These are phyloP conservation scores for Hipposideros larvatus DNA, from an alignment of 2,797 vertebrate genomes.

Conservation along the genomic window DNA sequence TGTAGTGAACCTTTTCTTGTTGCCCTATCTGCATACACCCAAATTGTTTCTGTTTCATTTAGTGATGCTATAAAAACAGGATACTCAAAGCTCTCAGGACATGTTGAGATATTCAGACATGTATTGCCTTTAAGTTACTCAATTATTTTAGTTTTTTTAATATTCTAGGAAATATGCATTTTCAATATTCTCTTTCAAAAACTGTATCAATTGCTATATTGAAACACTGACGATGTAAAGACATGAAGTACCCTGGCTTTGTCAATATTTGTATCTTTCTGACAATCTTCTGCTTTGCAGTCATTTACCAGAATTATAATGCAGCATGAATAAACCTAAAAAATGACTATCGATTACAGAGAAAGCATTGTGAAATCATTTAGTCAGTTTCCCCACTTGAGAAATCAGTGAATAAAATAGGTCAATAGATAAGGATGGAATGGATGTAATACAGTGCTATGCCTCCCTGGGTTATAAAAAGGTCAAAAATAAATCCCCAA, in stretches of 20 bases:
- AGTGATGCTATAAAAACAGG: conserved; percentile 62
- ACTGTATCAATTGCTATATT: conserved; percentile 68
- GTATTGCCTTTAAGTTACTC: conserved; percentile 71
- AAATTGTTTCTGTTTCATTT: conserved; percentile 74
- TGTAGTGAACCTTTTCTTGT: conserved; percentile 73
- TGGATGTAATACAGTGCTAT: conserved; percentile 65
- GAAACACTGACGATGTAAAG: conserved; percentile 80
- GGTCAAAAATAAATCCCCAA: conserved; percentile 72
- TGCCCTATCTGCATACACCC: conserved; percentile 51
- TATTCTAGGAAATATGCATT: conserved; percentile 55
- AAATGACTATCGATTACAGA: conserved; percentile 86
- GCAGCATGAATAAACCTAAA: conserved; percentile 86
- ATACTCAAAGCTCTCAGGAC: conserved; percentile 64
- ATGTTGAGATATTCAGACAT: conserved; percentile 65
- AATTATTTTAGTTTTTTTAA: conserved; percentile 71
- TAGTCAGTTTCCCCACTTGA: conserved; percentile 85
- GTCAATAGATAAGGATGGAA: conserved; percentile 82
- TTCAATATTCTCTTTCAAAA: conserved; percentile 59
- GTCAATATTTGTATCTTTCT: conserved; percentile 81
- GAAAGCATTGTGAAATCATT: conserved; percentile 85
- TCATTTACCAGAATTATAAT: conserved; percentile 86
- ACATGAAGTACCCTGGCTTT: conserved; percentile 81
- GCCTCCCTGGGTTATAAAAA: conserved; percentile 72
- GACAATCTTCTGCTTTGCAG: conserved; percentile 76
- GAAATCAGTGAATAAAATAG: conserved; percentile 84